Percentiles rank a stretch among this genome's conserved stretches.
phyloP scores from a whole-genome alignment of 1,140 invertebrate species.

The Lasioglossum albipes region DNA sequence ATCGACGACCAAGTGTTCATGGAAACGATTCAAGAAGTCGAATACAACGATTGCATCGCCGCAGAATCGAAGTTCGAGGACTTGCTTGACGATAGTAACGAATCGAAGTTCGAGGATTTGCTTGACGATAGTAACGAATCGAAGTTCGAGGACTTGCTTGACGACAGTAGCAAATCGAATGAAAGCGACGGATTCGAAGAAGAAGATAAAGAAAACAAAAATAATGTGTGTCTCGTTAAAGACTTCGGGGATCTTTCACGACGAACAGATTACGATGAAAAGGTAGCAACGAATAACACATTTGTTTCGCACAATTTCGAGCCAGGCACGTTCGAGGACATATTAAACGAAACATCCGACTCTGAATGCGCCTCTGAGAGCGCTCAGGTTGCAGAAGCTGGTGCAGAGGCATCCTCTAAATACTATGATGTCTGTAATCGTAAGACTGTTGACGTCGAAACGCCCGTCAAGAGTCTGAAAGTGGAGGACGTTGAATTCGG shows the following conservation, averaged over 20 bases:
- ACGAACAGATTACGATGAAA: background rate
- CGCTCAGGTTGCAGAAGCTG: background rate
- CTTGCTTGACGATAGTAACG: slow-evolving; percentile 53
- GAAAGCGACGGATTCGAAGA: background rate
- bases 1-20: background rate
- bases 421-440: background rate
- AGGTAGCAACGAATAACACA: background rate
- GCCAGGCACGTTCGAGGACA: slow-evolving; percentile 55
- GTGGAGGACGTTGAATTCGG: background rate
- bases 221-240: background rate
- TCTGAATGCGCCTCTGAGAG: slow-evolving; percentile 3
- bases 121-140: slow-evolving; percentile 51
- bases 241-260: background rate
- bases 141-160: slow-evolving; percentile 60
- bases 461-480: background rate
- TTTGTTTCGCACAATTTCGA: background rate
- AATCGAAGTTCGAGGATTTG: slow-evolving; percentile 60
- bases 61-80: slow-evolving; percentile 56
- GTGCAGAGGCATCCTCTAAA: background rate
- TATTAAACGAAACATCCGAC: slow-evolving; percentile 61
- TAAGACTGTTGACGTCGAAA: background rate
- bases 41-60: background rate
- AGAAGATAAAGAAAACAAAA: background rate
- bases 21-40: background rate
- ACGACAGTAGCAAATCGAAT: slow-evolving; percentile 51